Base-by-base conservation (phyloP, 2,888 invertebrate species). In the Philopedon plagiatum region DNA sequence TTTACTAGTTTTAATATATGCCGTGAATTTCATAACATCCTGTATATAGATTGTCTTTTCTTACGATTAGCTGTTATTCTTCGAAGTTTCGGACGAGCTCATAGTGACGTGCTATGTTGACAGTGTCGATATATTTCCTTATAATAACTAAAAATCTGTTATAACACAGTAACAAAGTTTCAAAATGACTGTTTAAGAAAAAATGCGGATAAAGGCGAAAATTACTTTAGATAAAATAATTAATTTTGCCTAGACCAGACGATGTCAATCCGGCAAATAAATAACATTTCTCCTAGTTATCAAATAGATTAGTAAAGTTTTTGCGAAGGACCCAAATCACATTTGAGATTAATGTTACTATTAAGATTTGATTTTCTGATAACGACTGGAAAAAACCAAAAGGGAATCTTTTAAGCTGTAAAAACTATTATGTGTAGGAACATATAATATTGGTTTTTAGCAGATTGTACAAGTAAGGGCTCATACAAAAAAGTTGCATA, bases 241-340 rank as follows among this genome's bases (percentile, higher is more conserved):
- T 23, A 46, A 46, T 46, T 46, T 46, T 0, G 46, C 23, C 46
- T 23, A 46, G 46, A 46, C 46, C 1, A 23, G 0, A 46, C 21
- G 9, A 15, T 46, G 21, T 46, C 46, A 46, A 46, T 46, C 19
- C n/a, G n/a, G 23, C 46, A 9, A 46, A 23, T 23, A 46, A 46
- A 46, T 46, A 46, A 46, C 21, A 23, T 46, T 23, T 23, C 23
- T n/a, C n/a, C 23, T n/a, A 23, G 46, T 46, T 46, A 46, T 46
- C 46, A 46, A 46, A 46, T 46, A 46, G 23, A 46, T 46, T 46
- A 46, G 46, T 46, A 46, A 46, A 23, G 46, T 46, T 46, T 46
- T 46, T 46, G 46, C 46, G 21, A 9, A 3, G 5, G 46, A 46
- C 46, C 46, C 46, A 23, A 46, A 46, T 23, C 46, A 46, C 46